phyloP scores from a whole-genome alignment of 2,888 invertebrate species.

The Quadroppia sp. region DNA sequence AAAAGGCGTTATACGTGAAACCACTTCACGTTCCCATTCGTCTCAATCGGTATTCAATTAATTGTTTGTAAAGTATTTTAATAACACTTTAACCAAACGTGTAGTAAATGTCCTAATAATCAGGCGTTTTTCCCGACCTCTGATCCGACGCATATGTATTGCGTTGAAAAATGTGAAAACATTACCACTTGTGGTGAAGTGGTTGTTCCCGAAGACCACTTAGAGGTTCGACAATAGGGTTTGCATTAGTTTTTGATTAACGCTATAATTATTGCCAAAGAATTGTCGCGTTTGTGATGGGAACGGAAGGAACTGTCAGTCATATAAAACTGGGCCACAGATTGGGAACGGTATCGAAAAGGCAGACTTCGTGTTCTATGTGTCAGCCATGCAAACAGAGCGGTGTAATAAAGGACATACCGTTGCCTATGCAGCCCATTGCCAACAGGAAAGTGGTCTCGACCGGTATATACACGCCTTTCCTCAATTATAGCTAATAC shows the following conservation, averaged over 20 bases:
- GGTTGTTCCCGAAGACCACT: slow-evolving; percentile 81
- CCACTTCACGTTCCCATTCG: slow-evolving; percentile 79
- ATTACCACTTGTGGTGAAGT: slow-evolving; percentile 95
- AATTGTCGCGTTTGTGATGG: slow-evolving; percentile 80
- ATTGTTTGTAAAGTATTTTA: background rate
- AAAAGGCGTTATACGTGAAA: slow-evolving; percentile 80
- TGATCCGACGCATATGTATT: slow-evolving; percentile 58
- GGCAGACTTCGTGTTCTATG: slow-evolving; percentile 93
- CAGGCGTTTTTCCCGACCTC: slow-evolving; percentile 57
- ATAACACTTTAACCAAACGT: slow-evolving; percentile 14
- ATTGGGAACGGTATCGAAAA: slow-evolving; percentile 67
- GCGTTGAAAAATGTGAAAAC: slow-evolving; percentile 74
- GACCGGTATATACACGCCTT: slow-evolving; percentile 63
- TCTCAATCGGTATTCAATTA: slow-evolving; percentile 69
- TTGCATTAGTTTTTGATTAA: background rate
- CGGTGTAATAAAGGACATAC: slow-evolving; percentile 82
- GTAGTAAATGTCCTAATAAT: slow-evolving; percentile 79
- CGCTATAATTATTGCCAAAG: slow-evolving; percentile 54
- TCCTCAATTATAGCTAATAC: no score
- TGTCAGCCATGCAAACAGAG: slow-evolving; percentile 87
- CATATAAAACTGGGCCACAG: slow-evolving; percentile 41
- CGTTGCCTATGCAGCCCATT: slow-evolving; percentile 96
- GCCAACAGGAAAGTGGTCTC: slow-evolving; percentile 87
- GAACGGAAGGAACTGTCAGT: slow-evolving; percentile 71
- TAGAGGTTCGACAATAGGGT: slow-evolving; percentile 68